A percentile compares a stretch with the other conserved stretches of the same genome.
These are phyloP conservation scores for Scaptodrosophila latifasciaeformis DNA, from an alignment of 2,888 invertebrate species.

Conservation along the genomic window DNA sequence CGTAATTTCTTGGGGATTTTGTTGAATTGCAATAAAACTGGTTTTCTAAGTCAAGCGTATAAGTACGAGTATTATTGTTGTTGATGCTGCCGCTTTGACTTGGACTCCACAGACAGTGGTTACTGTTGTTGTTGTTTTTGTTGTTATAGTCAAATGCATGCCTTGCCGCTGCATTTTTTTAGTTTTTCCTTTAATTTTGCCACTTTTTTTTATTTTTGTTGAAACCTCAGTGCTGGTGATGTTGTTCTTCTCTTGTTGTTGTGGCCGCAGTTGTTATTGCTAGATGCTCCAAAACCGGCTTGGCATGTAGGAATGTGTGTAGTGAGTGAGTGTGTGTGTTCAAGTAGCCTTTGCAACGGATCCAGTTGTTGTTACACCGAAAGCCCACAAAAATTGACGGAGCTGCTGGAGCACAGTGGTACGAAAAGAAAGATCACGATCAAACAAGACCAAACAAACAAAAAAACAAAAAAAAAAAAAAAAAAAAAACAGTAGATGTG, in stretches of 20 bases:
- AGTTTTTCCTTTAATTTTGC: constrained; percentile 54
- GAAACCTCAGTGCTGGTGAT: not conserved
- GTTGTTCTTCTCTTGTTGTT: constrained; percentile 23
- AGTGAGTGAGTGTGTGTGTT: constrained; percentile 14
- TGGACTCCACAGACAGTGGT: not conserved
- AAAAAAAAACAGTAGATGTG: not conserved
- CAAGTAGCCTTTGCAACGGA: constrained; percentile 20
- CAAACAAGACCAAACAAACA: too few species aligned
- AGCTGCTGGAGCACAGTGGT: constrained; percentile 25
- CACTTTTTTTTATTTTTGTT: constrained; percentile 9
- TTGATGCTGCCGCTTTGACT: constrained; percentile 7
- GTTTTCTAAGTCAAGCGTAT: constrained; percentile 61
- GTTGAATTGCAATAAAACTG: constrained; percentile 68
- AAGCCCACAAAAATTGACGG: constrained; percentile 6
- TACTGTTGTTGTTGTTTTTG: not conserved
- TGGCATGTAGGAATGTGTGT: constrained; percentile 29
- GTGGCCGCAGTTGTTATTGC: constrained; percentile 25
- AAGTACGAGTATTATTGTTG: constrained; percentile 24
- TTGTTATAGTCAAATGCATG: constrained; percentile 23
- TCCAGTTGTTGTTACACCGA: constrained; percentile 19
- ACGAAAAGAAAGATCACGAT: too few species aligned
- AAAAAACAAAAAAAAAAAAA: not conserved
- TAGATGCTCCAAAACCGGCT: constrained; percentile 50
- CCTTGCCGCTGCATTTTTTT: constrained; percentile 49
- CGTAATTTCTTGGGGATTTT: constrained; percentile 62